A percentile compares a stretch with the other conserved stretches of the same genome.
phyloP scores from a whole-genome alignment of 2,113 vertebrate species.

The Procapra przewalskii region DNA sequence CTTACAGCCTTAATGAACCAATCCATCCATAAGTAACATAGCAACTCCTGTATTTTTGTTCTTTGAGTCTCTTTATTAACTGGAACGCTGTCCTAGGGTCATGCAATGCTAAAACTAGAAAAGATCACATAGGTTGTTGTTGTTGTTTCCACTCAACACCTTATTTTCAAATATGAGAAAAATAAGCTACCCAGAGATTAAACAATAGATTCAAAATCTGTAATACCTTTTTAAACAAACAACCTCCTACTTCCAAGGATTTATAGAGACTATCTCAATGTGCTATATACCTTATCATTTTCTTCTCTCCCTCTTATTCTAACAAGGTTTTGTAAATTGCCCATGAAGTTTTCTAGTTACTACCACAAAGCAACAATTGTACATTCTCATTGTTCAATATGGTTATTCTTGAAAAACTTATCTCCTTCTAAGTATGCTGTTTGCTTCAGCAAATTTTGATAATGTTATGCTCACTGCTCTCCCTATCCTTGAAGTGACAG shows the following conservation, averaged over 20 bases:
- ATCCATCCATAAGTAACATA: neutral
- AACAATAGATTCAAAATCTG: neutral
- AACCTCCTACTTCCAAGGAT: neutral
- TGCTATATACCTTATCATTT: neutral
- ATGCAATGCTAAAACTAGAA: neutral
- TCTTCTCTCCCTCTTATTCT: neutral
- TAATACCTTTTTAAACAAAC: neutral
- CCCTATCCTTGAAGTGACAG: neutral
- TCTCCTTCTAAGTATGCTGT: neutral
- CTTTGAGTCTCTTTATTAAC: neutral
- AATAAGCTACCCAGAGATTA: neutral
- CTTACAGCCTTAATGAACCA: neutral
- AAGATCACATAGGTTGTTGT: neutral
- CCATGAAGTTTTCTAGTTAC: neutral
- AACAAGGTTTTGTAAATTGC: neutral
- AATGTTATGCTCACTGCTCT: constrained; percentile 25
- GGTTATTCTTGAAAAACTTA: neutral
- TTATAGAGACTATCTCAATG: neutral
- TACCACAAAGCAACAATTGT: neutral
- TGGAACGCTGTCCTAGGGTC: neutral
- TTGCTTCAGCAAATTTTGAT: constrained; percentile 27
- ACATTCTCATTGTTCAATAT: neutral
- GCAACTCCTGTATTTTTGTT: neutral
- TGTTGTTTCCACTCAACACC: neutral
- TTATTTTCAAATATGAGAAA: constrained; percentile 4